Evolutionary conservation across 2,797 vertebrate genomes (phyloP), one percentile per base, ranked within the genome.

Genomic region (Scolopax bukidnonensis): DNA sequence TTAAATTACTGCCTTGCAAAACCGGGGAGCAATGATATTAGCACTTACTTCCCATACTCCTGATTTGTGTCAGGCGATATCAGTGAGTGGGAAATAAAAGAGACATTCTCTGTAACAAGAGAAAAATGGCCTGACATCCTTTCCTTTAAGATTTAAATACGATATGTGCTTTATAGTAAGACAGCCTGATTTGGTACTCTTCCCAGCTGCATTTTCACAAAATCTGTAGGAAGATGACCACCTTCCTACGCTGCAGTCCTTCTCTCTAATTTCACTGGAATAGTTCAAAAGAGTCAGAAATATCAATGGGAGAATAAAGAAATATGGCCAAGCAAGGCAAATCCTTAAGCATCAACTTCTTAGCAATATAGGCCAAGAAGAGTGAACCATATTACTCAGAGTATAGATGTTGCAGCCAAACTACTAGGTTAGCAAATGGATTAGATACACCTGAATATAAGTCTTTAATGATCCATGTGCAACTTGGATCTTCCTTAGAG

Each of bases 1-100:
- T 59, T 61, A 70, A 95, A 76, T 95, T 90, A 82, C 48, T 76
- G 27, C 63, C 63, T 67, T 68, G 56, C 65, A 89, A 82, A 90
- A 48, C 21, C 9, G 10, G 82, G 24, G 28, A 69, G 36, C 71
- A 54, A 30, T 23, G 25, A 67, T 71, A 54, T 30, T 27, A 90
- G 60, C 32, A 70, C 54, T 90, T 60, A 54, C 11, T 73, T 40
- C 28, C 73, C 30, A 24, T 32, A 45, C 7, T 50, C 54, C 51
- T 73, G 51, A 54, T 82, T 48, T 84, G 47, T 41, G 43, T 73
- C 74, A 67, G 30, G 4, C 2, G 2, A 4, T 71, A 43, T 36
- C 54, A 84, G 27, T 3, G 2, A 76, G 21, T 12, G 38, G 30
- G 28, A 88, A 88, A 74, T 28, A n/a, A 36, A 88, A 88, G 57